Percentiles rank a stretch among this genome's conserved stretches.
phyloP scores from a whole-genome alignment of 2,888 invertebrate species.

The Lasioglossum lativentre region DNA sequence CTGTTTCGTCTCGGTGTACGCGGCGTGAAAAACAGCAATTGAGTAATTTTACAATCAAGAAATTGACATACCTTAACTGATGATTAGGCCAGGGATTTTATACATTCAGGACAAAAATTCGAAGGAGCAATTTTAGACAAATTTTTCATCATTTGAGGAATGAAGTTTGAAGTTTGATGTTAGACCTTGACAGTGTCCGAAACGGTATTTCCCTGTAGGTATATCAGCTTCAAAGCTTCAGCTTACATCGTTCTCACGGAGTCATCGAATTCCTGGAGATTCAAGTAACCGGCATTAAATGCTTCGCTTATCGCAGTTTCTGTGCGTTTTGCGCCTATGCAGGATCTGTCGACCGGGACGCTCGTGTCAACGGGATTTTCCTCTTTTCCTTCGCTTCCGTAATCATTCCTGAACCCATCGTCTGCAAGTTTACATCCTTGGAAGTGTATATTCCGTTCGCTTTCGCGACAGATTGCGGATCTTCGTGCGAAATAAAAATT shows the following conservation, averaged over 20 bases:
- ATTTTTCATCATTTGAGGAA: no score
- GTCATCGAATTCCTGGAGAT: slow-evolving; percentile 72
- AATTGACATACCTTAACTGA: no score
- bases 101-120: no score
- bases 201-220: not conserved
- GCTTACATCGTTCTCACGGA: slow-evolving; percentile 51
- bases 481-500: not conserved
- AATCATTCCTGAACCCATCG: not conserved
- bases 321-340: slow-evolving; percentile 17
- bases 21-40: not conserved
- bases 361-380: slow-evolving; percentile 21
- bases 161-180: no score
- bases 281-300: slow-evolving; percentile 57
- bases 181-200: not conserved
- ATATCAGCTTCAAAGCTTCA: slow-evolving; percentile 10
- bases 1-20: not conserved
- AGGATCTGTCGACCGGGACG: not conserved
- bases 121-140: no score
- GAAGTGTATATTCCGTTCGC: not conserved
- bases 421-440: not conserved
- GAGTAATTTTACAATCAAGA: not conserved
- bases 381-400: not conserved
- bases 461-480: not conserved
- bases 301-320: slow-evolving; percentile 57
- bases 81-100: no score